phyloP scores from a whole-genome alignment of 2,888 invertebrate genomes.

The Carterocephalus palaemon region DNA sequence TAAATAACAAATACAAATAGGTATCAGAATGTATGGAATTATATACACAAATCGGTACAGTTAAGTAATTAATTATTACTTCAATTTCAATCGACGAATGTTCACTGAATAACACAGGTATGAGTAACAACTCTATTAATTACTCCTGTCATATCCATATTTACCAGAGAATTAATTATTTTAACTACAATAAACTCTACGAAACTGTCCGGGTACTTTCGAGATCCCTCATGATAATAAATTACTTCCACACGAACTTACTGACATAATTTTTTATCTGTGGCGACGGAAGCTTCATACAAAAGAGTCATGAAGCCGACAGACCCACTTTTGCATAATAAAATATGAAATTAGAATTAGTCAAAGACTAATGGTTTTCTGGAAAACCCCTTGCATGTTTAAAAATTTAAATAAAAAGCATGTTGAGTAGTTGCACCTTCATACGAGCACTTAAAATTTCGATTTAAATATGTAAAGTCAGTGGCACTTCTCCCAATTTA shows the following conservation, averaged over 20 bases:
- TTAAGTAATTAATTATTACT: too few species aligned
- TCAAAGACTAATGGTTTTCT: too few species aligned
- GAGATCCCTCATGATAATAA: too few species aligned
- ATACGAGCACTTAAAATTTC: conserved; percentile 2
- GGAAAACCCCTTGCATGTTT: too few species aligned
- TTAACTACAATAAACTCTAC: neutral
- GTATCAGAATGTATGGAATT: too few species aligned
- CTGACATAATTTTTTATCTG: conserved; percentile 9
- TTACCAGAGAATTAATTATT: conserved; percentile 32
- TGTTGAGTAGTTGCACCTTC: conserved; percentile 4
- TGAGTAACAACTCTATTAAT: conserved; percentile 13
- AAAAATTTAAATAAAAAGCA: neutral
- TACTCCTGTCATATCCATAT: conserved; percentile 34
- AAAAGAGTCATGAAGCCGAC: too few species aligned
- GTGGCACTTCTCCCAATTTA: conserved; percentile 10
- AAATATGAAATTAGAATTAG: too few species aligned
- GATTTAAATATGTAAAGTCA: conserved; percentile 8
- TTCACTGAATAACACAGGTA: too few species aligned
- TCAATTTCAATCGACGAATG: too few species aligned
- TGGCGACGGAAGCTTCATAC: neutral
- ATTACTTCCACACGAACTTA: neutral
- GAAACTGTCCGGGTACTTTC: conserved; percentile 10
- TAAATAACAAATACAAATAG: too few species aligned
- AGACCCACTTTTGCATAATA: too few species aligned
- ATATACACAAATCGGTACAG: too few species aligned